Conservation (phyloP, 2,113 vertebrate genomes). For the Noturus placidus region DNA sequence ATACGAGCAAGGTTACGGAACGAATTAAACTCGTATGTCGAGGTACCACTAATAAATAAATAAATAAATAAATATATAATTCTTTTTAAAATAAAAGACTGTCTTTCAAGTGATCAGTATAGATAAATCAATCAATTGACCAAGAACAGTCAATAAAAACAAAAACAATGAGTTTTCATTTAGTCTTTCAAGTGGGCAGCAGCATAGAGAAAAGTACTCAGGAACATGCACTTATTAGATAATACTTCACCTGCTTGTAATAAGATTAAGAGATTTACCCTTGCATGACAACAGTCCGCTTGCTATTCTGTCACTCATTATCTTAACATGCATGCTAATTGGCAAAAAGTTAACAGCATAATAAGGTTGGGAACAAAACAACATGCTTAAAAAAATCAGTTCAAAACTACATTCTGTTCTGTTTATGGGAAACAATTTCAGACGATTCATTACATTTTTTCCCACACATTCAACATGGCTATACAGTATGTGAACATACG, state of each 20-base stretch:
- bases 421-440: not conserved
- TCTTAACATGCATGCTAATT: slow-evolving; percentile 12
- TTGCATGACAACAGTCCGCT: slow-evolving; percentile 5
- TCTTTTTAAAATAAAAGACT: too few relatives aligned
- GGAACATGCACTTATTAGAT: slow-evolving; percentile 15
- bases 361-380: not conserved
- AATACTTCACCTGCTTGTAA: slow-evolving; percentile 26
- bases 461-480: not conserved
- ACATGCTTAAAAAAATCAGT: not conserved
- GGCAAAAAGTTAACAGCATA: not conserved
- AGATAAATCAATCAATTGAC: not conserved
- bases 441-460: too few relatives aligned
- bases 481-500: not conserved
- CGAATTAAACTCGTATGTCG: too few relatives aligned
- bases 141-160: not conserved
- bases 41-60: too few relatives aligned
- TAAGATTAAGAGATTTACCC: slow-evolving; percentile 40
- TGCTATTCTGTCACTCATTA: not conserved
- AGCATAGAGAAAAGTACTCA: not conserved
- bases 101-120: not conserved
- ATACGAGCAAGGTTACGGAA: too few relatives aligned
- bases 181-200: not conserved
- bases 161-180: not conserved
- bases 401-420: not conserved
- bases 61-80: too few relatives aligned